Conservation (phyloP, 2,113 vertebrate species). For the Hydrolagus affinis region DNA sequence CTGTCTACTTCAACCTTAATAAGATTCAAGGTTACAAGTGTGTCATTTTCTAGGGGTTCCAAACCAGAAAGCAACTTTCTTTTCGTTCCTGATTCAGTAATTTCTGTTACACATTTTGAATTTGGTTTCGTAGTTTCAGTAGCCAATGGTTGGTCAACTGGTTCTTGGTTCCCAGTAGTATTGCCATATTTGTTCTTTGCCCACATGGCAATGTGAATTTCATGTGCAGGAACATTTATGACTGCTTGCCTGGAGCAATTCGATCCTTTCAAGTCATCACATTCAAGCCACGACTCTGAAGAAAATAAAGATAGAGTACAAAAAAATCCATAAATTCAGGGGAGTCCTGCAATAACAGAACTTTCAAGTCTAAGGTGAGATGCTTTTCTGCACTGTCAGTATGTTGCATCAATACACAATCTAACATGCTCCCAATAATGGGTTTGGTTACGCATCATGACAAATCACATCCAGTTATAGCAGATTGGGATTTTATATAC, state of each 20-base stretch:
- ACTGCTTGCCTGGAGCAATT: slow-evolving; percentile 47
- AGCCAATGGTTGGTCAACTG: not conserved
- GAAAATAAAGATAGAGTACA: slow-evolving; percentile 35
- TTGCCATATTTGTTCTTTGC: slow-evolving; percentile 49
- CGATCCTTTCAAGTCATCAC: slow-evolving; percentile 74
- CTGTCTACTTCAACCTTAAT: slow-evolving; percentile 50
- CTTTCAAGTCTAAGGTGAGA: too few species aligned
- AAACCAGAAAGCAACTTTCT: slow-evolving; percentile 45
- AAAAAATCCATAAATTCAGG: not conserved
- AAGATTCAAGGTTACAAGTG: slow-evolving; percentile 60
- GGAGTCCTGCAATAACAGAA: too few species aligned
- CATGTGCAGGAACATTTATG: slow-evolving; percentile 60
- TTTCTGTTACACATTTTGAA: slow-evolving; percentile 21
- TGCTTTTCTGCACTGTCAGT: too few species aligned
- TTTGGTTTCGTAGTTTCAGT: slow-evolving; percentile 34
- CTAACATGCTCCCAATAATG: too few species aligned
- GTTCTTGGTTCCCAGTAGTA: not conserved
- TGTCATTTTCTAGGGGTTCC: slow-evolving; percentile 48
- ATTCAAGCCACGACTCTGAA: slow-evolving; percentile 79
- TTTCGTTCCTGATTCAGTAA: slow-evolving; percentile 28
- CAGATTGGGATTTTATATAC: too few species aligned
- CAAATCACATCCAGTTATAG: too few species aligned
- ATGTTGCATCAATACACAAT: too few species aligned
- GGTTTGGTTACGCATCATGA: too few species aligned
- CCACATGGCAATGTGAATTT: slow-evolving; percentile 82